Conservation (phyloP, 2,113 vertebrate genomes). For the Rhea pennata region DNA sequence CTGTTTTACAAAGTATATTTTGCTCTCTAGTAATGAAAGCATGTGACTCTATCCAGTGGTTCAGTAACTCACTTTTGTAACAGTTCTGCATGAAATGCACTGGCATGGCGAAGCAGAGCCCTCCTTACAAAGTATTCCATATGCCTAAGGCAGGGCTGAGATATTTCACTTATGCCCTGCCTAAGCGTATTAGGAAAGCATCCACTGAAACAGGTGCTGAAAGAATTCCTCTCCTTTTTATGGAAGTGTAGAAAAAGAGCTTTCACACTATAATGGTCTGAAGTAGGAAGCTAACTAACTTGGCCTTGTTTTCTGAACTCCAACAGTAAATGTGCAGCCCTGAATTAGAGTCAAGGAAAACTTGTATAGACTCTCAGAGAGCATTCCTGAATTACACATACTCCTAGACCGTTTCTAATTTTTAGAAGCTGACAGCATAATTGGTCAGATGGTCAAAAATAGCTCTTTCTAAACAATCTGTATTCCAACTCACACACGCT, state of each 20-base stretch:
- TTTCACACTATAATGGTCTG: background rate
- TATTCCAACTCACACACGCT: background rate
- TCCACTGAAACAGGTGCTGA: slow-evolving; percentile 30
- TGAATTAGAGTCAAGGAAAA: slow-evolving; percentile 11
- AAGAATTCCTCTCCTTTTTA: slow-evolving; percentile 43
- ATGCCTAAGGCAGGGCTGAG: background rate
- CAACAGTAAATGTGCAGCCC: background rate
- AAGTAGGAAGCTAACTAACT: background rate
- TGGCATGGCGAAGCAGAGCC: background rate
- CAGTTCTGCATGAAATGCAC: background rate
- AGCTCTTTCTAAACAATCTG: background rate
- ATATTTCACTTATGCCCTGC: background rate
- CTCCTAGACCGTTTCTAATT: slow-evolving; percentile 34
- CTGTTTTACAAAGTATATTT: slow-evolving; percentile 19
- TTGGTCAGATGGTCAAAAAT: slow-evolving; percentile 37
- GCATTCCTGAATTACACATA: slow-evolving; percentile 11
- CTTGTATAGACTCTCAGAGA: background rate
- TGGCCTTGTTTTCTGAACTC: background rate
- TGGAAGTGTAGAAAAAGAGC: background rate
- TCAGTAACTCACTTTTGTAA: background rate
- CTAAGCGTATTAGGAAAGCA: background rate
- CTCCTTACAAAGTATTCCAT: slow-evolving; percentile 19
- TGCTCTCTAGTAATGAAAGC: slow-evolving; percentile 14
- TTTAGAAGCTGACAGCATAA: slow-evolving; percentile 54
- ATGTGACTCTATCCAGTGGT: background rate